A percentile compares a stretch with the other conserved stretches of the same genome.
phyloP scores from a whole-genome alignment of 2,888 invertebrate species.

The Rhopalosiphum nymphaeae region DNA sequence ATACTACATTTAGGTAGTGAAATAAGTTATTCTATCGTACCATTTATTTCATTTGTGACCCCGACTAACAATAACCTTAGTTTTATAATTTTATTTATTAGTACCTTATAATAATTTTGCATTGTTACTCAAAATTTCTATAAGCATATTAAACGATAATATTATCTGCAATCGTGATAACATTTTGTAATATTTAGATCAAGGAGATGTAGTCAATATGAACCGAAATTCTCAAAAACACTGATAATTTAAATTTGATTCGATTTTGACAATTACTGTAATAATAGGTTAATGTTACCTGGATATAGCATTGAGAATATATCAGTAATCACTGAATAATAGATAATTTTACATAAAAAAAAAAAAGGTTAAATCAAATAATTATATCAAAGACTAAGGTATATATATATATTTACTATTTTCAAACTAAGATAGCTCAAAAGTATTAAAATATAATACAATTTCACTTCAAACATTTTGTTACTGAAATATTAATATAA shows the following conservation, averaged over 20 bases:
- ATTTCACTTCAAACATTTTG: not conserved
- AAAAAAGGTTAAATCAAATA: not conserved
- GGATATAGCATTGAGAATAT: not conserved
- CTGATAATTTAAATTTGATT: not conserved
- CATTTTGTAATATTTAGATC: not conserved
- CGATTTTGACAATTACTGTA: not conserved
- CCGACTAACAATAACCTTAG: not conserved
- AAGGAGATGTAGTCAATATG: not conserved
- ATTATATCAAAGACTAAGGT: too few relatives aligned
- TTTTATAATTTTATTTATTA: not conserved
- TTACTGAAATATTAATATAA: not conserved
- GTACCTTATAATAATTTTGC: not conserved
- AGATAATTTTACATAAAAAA: not conserved
- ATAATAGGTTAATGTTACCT: not conserved
- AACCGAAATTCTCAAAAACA: not conserved
- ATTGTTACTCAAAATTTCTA: not conserved
- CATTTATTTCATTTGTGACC: not conserved
- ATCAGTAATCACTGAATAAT: constrained; percentile 2
- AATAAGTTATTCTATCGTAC: not conserved
- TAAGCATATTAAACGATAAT: not conserved
- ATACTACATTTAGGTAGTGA: not conserved
- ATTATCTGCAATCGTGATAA: not conserved
- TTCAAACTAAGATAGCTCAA: too few relatives aligned
- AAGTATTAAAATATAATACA: not conserved
- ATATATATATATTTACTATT: too few relatives aligned